Percentiles rank a stretch among this genome's conserved stretches.
These are phyloP conservation scores for Cydia pomonella DNA, from an alignment of 1,140 invertebrate species.

Conservation along the genomic window DNA sequence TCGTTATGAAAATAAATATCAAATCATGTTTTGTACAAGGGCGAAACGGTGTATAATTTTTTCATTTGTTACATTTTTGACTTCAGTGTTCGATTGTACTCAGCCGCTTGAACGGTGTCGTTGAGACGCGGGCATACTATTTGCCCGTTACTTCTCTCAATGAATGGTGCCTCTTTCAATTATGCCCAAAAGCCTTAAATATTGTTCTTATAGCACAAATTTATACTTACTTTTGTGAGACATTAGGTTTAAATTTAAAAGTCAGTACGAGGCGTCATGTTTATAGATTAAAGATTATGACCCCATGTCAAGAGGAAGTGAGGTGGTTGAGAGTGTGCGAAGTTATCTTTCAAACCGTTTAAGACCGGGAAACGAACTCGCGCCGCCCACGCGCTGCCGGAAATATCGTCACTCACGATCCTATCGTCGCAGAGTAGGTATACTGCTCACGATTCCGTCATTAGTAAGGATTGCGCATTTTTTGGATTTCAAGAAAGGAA, in stretches of 20 bases:
- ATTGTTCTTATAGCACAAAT: slow-evolving; percentile 43
- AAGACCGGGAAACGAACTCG: slow-evolving; percentile 57
- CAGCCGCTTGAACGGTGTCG: slow-evolving; percentile 67
- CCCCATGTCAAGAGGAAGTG: slow-evolving; percentile 58
- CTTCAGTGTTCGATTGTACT: slow-evolving; percentile 52
- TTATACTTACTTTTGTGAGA: slow-evolving; percentile 35
- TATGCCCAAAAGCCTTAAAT: slow-evolving; percentile 53
- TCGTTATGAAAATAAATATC: too few species aligned
- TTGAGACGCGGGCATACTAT: slow-evolving; percentile 70
- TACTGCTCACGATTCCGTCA: slow-evolving; percentile 71
- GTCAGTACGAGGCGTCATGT: slow-evolving; percentile 33
- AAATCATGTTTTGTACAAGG: background rate
- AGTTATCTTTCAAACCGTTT: slow-evolving; percentile 61
- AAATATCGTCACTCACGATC: slow-evolving; percentile 64
- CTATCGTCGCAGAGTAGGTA: slow-evolving; percentile 63
- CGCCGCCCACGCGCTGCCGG: slow-evolving; percentile 70
- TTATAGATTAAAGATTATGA: slow-evolving; percentile 56
- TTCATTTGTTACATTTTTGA: slow-evolving; percentile 39
- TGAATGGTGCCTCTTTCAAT: slow-evolving; percentile 66
- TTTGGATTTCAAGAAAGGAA: slow-evolving; percentile 65
- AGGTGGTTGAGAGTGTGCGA: slow-evolving; percentile 61
- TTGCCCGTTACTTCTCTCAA: slow-evolving; percentile 76
- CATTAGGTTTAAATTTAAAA: slow-evolving; percentile 47
- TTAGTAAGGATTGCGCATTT: slow-evolving; percentile 71
- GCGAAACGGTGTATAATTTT: background rate